phyloP scores from a whole-genome alignment of 2,888 invertebrate genomes.

The Oscheius sp. region DNA sequence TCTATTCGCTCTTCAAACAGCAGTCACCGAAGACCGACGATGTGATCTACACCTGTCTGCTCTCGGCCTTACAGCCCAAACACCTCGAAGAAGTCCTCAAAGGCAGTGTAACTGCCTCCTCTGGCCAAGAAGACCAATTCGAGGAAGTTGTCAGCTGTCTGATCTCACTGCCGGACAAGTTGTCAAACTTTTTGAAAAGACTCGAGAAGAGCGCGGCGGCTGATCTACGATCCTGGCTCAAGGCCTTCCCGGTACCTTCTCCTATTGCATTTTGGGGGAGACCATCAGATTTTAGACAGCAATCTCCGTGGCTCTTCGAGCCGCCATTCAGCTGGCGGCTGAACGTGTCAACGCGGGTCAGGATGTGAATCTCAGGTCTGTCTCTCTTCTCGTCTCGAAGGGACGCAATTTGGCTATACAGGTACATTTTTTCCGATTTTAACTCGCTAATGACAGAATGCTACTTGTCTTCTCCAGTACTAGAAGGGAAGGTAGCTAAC shows the following conservation, averaged over 20 bases:
- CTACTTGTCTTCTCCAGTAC: no score
- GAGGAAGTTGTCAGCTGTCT: conserved; percentile 3
- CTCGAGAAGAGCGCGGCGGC: not conserved
- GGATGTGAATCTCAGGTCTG: conserved; percentile 12
- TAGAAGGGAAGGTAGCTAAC: no score
- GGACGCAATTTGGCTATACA: conserved; percentile 9
- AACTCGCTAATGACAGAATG: not conserved
- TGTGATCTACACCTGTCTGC: not conserved
- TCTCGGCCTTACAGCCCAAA: not conserved
- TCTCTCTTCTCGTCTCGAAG: conserved; percentile 18
- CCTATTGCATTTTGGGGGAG: not conserved
- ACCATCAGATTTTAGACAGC: not conserved
- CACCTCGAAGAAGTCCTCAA: not conserved
- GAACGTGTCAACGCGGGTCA: not conserved
- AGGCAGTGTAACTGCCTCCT: not conserved
- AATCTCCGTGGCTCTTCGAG: not conserved
- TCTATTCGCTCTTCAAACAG: not conserved
- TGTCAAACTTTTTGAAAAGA: conserved; percentile 5
- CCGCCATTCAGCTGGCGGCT: not conserved
- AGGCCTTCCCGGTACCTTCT: not conserved
- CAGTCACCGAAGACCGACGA: not conserved
- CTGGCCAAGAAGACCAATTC: not conserved
- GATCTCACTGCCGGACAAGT: conserved; percentile 1
- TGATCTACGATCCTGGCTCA: not conserved
- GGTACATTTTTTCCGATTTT: not conserved